phyloP scores from a whole-genome alignment of 2,113 vertebrate species.

The Sciurus niger region DNA sequence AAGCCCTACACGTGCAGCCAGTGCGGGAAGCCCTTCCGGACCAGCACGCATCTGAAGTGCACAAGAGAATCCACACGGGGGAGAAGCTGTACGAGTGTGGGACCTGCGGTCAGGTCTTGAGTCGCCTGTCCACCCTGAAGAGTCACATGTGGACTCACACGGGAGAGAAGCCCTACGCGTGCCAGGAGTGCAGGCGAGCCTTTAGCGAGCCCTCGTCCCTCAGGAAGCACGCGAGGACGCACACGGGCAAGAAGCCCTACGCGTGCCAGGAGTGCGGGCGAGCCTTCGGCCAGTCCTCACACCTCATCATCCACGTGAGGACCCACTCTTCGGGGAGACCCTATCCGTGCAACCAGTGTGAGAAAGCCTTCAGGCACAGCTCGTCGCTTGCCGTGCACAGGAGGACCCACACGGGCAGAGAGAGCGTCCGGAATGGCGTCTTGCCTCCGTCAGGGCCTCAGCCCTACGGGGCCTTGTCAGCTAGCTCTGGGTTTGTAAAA shows the following conservation, averaged over 20 bases:
- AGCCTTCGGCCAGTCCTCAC: slow-evolving; percentile 76
- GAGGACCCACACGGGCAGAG: slow-evolving; percentile 7
- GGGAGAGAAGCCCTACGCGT: slow-evolving; percentile 92
- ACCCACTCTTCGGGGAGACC: slow-evolving; percentile 74
- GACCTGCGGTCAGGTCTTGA: slow-evolving; percentile 88
- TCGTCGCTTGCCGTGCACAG: slow-evolving; percentile 80
- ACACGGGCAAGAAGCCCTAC: slow-evolving; percentile 84
- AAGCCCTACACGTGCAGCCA: slow-evolving; percentile 79
- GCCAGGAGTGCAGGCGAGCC: slow-evolving; percentile 90
- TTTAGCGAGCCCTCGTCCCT: slow-evolving; percentile 89
- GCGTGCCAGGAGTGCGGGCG: slow-evolving; percentile 75
- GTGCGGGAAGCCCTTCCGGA: slow-evolving; percentile 82
- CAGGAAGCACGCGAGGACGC: slow-evolving; percentile 87
- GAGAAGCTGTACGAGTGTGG: slow-evolving; percentile 77
- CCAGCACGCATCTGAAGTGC: slow-evolving; percentile 80
- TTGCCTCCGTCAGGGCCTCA: background rate
- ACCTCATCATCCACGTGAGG: slow-evolving; percentile 69
- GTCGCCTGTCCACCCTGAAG: slow-evolving; percentile 92
- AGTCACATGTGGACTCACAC: slow-evolving; percentile 94
- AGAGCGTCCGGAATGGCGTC: fast-evolving
- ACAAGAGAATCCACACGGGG: slow-evolving; percentile 76
- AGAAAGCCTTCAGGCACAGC: slow-evolving; percentile 79
- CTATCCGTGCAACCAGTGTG: slow-evolving; percentile 78
- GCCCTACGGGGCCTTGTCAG: background rate
- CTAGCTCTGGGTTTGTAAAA: background rate